Evolutionary conservation across 2,888 invertebrate species (phyloP).

Genomic region (Noctua comes): DNA sequence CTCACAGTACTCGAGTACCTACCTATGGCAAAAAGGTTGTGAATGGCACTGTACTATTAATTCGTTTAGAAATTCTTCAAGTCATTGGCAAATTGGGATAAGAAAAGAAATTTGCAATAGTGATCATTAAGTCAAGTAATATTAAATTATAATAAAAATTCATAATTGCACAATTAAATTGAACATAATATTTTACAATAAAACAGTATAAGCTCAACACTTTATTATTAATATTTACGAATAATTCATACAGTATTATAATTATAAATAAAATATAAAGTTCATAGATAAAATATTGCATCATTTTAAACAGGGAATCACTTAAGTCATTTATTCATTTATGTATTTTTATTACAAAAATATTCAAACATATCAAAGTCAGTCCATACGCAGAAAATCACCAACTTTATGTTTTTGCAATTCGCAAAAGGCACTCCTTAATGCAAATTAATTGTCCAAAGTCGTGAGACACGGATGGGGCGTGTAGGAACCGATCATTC

Average conservation of each 20-base stretch:
- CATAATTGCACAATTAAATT: slow-evolving; percentile 78
- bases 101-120: slow-evolving; percentile 72
- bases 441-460: slow-evolving; percentile 75
- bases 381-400: slow-evolving; percentile 81
- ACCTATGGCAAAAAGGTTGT: slow-evolving; percentile 65
- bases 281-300: slow-evolving; percentile 77
- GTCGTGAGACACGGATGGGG: slow-evolving; percentile 57
- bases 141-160: slow-evolving; percentile 70
- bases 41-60: slow-evolving; percentile 73
- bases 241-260: slow-evolving; percentile 65
- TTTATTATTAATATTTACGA: slow-evolving; percentile 68
- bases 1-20: slow-evolving; percentile 59
- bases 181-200: slow-evolving; percentile 76
- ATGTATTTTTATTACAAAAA: slow-evolving; percentile 79
- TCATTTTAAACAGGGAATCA: slow-evolving; percentile 68
- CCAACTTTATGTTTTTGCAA: slow-evolving; percentile 73
- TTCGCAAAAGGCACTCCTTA: slow-evolving; percentile 86
- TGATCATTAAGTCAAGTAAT: slow-evolving; percentile 64
- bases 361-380: slow-evolving; percentile 83
- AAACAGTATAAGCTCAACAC: slow-evolving; percentile 82
- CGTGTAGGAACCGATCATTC: slow-evolving; percentile 63
- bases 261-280: slow-evolving; percentile 67
- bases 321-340: slow-evolving; percentile 68
- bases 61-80: slow-evolving; percentile 62
- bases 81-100: slow-evolving; percentile 72